Evolutionary conservation across 2,113 vertebrate genomes (phyloP).

Genomic region (Protomyctophum bolini): DNA sequence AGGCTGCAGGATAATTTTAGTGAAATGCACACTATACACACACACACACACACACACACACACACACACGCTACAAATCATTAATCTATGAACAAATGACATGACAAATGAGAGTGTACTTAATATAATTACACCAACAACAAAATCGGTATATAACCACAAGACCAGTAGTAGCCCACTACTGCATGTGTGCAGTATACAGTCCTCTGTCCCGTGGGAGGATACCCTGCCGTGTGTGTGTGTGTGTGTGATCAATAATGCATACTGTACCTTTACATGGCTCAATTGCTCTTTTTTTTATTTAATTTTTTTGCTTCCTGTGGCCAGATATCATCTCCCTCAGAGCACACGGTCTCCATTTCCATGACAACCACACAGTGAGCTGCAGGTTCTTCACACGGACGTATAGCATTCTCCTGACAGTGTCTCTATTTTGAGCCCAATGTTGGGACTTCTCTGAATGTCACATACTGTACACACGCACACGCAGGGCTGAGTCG

Average conservation of each 20-base stretch:
- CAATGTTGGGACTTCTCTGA: background rate
- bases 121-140: background rate
- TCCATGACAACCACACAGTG: slow-evolving; percentile 52
- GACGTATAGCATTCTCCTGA: slow-evolving; percentile 1
- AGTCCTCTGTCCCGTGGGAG: background rate
- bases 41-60: no score
- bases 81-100: no score
- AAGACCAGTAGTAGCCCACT: background rate
- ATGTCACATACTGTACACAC: background rate
- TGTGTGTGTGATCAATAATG: background rate
- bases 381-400: slow-evolving; percentile 1
- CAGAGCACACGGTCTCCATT: slow-evolving; percentile 32
- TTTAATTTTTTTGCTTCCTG: slow-evolving; percentile 19
- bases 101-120: no score
- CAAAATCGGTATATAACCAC: no score
- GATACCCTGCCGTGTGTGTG: background rate
- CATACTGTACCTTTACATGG: background rate
- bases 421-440: background rate
- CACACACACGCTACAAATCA: no score
- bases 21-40: no score
- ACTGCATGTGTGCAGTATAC: background rate
- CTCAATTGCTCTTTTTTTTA: background rate
- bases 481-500: background rate
- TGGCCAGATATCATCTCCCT: slow-evolving; percentile 26
- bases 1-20: no score